Base-by-base conservation (phyloP, 1,140 invertebrate species). In the Halictus rubicundus region DNA sequence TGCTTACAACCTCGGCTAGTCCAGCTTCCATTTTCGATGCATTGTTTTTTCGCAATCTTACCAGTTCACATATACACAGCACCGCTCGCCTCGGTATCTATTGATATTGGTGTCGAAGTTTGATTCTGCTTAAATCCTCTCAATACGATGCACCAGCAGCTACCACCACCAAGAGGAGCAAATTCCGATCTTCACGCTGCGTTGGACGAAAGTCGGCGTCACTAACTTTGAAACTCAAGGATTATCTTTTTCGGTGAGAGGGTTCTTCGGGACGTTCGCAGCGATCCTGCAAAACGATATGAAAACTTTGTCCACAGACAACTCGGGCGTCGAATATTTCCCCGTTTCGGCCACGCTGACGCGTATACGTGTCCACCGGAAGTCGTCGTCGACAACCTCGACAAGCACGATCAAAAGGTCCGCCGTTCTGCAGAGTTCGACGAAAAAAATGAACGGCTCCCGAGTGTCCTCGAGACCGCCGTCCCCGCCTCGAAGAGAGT, bases 301-400 rank as follows among this genome's bases (percentile, higher is more conserved):
- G 80, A 83, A 87, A 87, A 86, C 81, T 93, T 77, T 93, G 93
- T 95, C 92, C 95, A 93, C 95, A 95, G 95, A 95, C 93, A 94
- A 95, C 87, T 91, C 95, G 68, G 95, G 95, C 92, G 95, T 97
- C 85, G 96, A 97, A 93, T 97, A 96, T 92, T 96, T 96, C 91
- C 96, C 96, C 84, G 96, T 97, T 83, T 96, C 96, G 73, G 94
- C 96, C 54, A 96, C 96, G 72, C 92, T 97, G 87, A 97, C 96
- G 79, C 95, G 96, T 93, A 97, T 97, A 88, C 95, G 96, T 89
- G 95, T 97, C 25, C 96, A 96, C 89, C 96, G 95, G 91, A 95
- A 73, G 91, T 89, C 14, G 80, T 42, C 88, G 77, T 12, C 14
- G 64, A 83, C 89, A 23, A 82, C 85, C 23, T 89, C 89, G 61